Evolutionary conservation across 2,797 vertebrate genomes (phyloP), one percentile per base, ranked within the genome.

Genomic region (Tolypeutes matacus): DNA sequence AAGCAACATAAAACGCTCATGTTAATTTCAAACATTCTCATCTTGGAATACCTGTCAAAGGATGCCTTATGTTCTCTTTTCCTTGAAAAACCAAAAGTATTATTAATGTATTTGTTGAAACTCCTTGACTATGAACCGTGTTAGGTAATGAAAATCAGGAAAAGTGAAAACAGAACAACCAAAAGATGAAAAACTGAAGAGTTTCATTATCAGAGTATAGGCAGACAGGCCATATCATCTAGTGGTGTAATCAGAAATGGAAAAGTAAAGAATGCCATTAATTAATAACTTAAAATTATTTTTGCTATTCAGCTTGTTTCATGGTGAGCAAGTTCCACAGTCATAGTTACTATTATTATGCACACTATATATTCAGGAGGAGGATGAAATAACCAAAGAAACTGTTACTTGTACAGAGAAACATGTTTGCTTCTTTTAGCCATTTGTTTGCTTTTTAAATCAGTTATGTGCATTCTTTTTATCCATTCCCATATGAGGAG

Each of bases 171-270:
- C 14, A 69, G 85, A 97, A 93, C 81, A 15, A 77, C 0, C 0
- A 94, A 95, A 96, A 96, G 75, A 73, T 58, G 0, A 92, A 94
- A 96, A 97, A 98, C 76, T 90, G 95, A 97, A 91, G 31, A 95
- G 94, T 96, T 95, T 97, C 77, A 95, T 92, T 17, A 93, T 90
- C 81, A 96, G 76, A 96, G 76, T 94, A 81, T 94, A 97, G 94
- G 96, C 96, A 92, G 86, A 97, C 95, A 96, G 8, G 96, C 93
- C 96, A 64, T 2, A 95, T 78, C 93, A 94, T 97, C 96, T 89
- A 98, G 96, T 97, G 96, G 81, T 96, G 76, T 96, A 96, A 98
- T 97, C 95, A 98, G 84, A 98, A 97, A 93, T 95, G 92, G 91
- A 97, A 97, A 84, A 98, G 92, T 96, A 95, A 95, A 97, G 95